Percentiles rank a stretch among this genome's conserved stretches.
These are phyloP conservation scores for Rhinophrynus dorsalis DNA, from an alignment of 2,797 vertebrate species.

Conservation along the genomic window DNA sequence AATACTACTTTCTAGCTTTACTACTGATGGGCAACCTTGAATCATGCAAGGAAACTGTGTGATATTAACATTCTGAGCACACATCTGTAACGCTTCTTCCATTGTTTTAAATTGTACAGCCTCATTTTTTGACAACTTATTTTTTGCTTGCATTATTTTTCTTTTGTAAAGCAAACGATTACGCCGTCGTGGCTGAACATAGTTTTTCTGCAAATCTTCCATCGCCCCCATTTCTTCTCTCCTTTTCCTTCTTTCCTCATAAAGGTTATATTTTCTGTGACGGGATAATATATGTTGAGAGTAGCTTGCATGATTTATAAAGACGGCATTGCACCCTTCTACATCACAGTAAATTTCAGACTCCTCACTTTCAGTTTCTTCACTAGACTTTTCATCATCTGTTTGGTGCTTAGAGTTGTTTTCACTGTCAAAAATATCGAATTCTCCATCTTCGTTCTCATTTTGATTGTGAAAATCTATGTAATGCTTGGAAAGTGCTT, in stretches of 20 bases:
- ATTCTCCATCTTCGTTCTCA: slow-evolving; percentile 74
- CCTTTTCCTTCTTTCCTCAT: slow-evolving; percentile 80
- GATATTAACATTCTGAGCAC: slow-evolving; percentile 81
- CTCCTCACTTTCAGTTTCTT: slow-evolving; percentile 69
- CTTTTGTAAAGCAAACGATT: slow-evolving; percentile 52
- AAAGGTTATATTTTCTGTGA: slow-evolving; percentile 83
- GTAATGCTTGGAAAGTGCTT: slow-evolving; percentile 76
- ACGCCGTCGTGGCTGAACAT: slow-evolving; percentile 13
- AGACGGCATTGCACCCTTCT: slow-evolving; percentile 84
- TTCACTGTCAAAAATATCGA: slow-evolving; percentile 85
- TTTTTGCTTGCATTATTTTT: slow-evolving; percentile 71
- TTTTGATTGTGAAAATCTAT: slow-evolving; percentile 68
- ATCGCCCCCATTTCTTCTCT: slow-evolving; percentile 55
- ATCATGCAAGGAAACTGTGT: slow-evolving; percentile 92
- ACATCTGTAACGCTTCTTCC: slow-evolving; percentile 94
- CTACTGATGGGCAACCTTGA: slow-evolving; percentile 88
- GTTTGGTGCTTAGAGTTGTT: slow-evolving; percentile 87
- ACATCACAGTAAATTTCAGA: slow-evolving; percentile 82
- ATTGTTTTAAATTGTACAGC: slow-evolving; percentile 78
- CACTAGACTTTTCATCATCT: slow-evolving; percentile 69
- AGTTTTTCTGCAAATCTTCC: slow-evolving; percentile 54
- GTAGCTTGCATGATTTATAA: slow-evolving; percentile 79
- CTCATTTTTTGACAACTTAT: slow-evolving; percentile 58
- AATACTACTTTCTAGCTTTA: slow-evolving; percentile 83
- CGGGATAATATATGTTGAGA: slow-evolving; percentile 85